These are phyloP conservation scores for Proterorhinus semilunaris DNA, from an alignment of 2,113 vertebrate species.

Conservation along the genomic window DNA sequence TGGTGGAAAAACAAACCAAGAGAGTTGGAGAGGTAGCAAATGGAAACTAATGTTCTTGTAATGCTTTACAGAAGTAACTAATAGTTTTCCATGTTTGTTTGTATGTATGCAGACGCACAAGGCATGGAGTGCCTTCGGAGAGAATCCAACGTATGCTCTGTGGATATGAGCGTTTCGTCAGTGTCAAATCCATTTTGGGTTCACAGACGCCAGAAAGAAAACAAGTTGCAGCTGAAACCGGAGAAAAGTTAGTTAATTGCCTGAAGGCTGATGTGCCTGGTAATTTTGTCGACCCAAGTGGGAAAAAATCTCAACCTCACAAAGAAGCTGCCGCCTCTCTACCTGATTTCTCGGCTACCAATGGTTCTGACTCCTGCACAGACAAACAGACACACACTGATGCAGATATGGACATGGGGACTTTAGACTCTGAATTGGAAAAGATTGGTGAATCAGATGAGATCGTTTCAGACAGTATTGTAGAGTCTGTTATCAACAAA, in stretches of 20 bases:
- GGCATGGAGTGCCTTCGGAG: conserved; percentile 87
- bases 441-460: conserved; percentile 19
- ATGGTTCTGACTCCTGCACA: conserved; percentile 4
- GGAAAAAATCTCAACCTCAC: conserved; percentile 35
- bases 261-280: conserved; percentile 47
- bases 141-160: conserved; percentile 89
- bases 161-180: conserved; percentile 83
- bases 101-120: conserved; percentile 79
- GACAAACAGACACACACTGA: conserved; percentile 29
- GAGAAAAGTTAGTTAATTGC: conserved; percentile 58
- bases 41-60: neutral
- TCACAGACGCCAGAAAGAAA: conserved; percentile 72
- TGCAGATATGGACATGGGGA: conserved; percentile 42
- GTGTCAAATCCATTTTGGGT: conserved; percentile 83
- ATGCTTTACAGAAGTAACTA: neutral
- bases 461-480: conserved; percentile 59
- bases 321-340: conserved; percentile 65
- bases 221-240: conserved; percentile 56
- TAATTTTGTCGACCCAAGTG: conserved; percentile 59
- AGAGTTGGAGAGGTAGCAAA: conserved; percentile 91
- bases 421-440: conserved; percentile 59
- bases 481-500: conserved; percentile 60
- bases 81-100: conserved; percentile 23
- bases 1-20: conserved; percentile 96
- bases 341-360: conserved; percentile 73